Evolutionary conservation across 2,113 vertebrate species (phyloP), one percentile per base, ranked within the genome.

Genomic region (Chlorodrepanis virens): DNA sequence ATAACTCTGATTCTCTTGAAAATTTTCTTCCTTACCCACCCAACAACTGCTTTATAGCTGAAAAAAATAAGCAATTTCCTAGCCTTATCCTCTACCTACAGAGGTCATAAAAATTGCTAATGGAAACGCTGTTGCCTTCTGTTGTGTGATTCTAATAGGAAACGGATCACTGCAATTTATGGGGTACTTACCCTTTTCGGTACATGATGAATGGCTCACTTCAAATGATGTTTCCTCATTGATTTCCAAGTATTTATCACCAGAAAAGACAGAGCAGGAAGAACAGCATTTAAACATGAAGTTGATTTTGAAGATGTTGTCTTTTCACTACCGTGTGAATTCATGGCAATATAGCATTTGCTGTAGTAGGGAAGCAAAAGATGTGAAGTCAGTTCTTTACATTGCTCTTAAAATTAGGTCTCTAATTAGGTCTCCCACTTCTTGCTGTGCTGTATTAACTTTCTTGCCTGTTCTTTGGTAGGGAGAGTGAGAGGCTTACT

Each of bases 41-140:
- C 70, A 93, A 87, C 96, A 94, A 91, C 90, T 85, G 80, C 95
- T 97, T 98, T 98, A 97, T 54, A 97, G 96, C 87, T 97, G 90
- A 87, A 92, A 94, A 97, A 97, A 97, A 97, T 98, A 97, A 97
- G 92, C 92, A 78, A 94, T 97, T 98, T 98, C 97, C 98, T 98
- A 97, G 92, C 94, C 82, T 97, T 97, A 96, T 92, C 83, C 95
- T 94, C 82, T 93, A 75, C 87, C 93, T 93, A 74, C 16, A 14
- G 95, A 98, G 97, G 97, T 97, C 84, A 90, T 98, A 97, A 98
- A 98, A 98, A 97, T 97, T 97, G 98, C 97, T 97, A 98, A 98
- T 98, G 97, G 79, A 91, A 94, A 97, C 3, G 44, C 98, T 96
- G 94, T 89, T 95, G 93, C 96, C 97, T 97, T 97, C 97, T 98